phyloP scores from a whole-genome alignment of 2,888 invertebrate genomes.

The Nephrotoma flavescens region DNA sequence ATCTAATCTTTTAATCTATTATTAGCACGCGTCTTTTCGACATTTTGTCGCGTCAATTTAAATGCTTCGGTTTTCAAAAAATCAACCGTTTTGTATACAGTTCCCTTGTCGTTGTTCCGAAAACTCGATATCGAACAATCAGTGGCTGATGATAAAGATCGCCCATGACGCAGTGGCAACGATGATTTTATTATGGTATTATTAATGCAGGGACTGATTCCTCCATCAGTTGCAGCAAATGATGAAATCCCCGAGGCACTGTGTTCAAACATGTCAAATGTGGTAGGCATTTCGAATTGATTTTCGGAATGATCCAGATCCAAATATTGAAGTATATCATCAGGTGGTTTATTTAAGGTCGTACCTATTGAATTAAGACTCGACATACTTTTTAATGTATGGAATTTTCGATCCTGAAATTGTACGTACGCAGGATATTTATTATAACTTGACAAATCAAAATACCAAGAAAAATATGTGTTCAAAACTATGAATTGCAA shows the following conservation, averaged over 20 bases:
- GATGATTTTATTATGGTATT: background rate
- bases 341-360: background rate
- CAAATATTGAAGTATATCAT: slow-evolving; percentile 55
- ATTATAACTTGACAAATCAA: no score
- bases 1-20: slow-evolving; percentile 4
- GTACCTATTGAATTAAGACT: background rate
- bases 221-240: background rate
- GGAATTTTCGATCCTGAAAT: background rate
- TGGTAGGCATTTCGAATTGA: background rate
- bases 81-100: slow-evolving; percentile 85
- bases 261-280: slow-evolving; percentile 7
- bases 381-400: background rate
- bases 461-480: no score
- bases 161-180: background rate
- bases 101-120: slow-evolving; percentile 34
- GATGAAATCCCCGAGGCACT: background rate
- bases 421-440: background rate
- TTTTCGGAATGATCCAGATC: slow-evolving; percentile 51
- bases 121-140: background rate
- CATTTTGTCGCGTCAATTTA: slow-evolving; percentile 67
- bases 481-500: no score
- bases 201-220: background rate
- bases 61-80: slow-evolving; percentile 89
- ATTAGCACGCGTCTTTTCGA: slow-evolving; percentile 46
- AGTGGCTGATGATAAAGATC: background rate